phyloP scores from a whole-genome alignment of 1,140 invertebrate species.

The Macrobrachium rosenbergii region DNA sequence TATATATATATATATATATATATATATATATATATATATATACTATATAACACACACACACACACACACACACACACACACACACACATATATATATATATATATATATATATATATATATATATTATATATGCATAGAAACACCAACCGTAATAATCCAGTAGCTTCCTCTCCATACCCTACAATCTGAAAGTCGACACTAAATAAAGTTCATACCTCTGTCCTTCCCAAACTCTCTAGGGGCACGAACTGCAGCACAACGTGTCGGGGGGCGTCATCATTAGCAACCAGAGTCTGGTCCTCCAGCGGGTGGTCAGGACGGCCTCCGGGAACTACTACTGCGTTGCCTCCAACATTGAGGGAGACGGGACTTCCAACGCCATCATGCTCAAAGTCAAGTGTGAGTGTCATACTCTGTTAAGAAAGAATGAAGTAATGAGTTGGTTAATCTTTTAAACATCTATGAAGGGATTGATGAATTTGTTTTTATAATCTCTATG shows the following conservation, averaged over 20 bases:
- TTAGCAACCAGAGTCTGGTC: conserved; percentile 35
- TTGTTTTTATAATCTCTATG: not conserved
- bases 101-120: no score
- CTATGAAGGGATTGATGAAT: not conserved
- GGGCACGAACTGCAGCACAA: conserved; percentile 37
- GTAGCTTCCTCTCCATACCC: no score
- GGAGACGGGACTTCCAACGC: conserved; percentile 88
- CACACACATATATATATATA: no score
- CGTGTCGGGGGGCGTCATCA: conserved; percentile 16
- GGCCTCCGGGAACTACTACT: conserved; percentile 36
- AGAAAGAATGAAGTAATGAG: not conserved
- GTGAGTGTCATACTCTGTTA: conserved; percentile 75
- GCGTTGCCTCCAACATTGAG: conserved; percentile 70
- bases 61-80: no score
- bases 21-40: no score
- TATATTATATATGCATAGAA: no score
- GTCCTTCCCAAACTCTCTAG: not conserved
- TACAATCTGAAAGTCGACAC: no score
- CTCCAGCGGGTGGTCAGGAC: conserved; percentile 18
- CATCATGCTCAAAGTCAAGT: conserved; percentile 86
- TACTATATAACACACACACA: no score
- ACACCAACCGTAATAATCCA: no score
- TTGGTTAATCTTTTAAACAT: not conserved
- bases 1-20: no score
- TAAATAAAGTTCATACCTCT: no score